A percentile compares a stretch with the other conserved stretches of the same genome.
Conservation (phyloP, 2,113 vertebrate species). For the Carollia perspicillata region DNA sequence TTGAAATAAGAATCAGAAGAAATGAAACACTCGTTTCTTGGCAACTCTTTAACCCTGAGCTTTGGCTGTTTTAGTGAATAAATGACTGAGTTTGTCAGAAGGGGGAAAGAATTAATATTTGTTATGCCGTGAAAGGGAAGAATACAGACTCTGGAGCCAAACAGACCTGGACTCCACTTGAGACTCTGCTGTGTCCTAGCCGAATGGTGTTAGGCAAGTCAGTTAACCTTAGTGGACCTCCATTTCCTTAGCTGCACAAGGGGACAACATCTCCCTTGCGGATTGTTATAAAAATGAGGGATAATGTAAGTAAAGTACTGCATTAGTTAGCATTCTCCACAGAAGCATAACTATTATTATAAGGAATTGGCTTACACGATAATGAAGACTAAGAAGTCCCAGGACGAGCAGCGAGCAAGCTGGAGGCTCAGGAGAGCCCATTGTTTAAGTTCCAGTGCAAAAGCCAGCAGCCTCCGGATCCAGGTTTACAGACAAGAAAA, state of each 20-base stretch:
- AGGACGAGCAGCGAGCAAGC: background rate
- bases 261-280: background rate
- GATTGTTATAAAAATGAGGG: background rate
- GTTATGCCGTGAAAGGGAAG: background rate
- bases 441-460: background rate
- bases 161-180: background rate
- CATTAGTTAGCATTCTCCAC: background rate
- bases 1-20: background rate
- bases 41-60: background rate
- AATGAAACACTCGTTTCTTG: background rate
- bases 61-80: background rate
- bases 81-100: background rate
- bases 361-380: background rate
- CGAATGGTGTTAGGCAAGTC: background rate
- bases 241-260: background rate
- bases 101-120: background rate
- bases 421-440: background rate
- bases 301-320: background rate
- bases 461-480: background rate
- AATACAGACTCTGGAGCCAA: background rate
- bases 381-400: background rate
- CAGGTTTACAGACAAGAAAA: background rate
- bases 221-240: background rate
- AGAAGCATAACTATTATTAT: slow-evolving; percentile 9
- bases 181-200: background rate